Base-by-base conservation (phyloP, 2,888 invertebrate genomes). In the Dolichopus griseipennis region DNA sequence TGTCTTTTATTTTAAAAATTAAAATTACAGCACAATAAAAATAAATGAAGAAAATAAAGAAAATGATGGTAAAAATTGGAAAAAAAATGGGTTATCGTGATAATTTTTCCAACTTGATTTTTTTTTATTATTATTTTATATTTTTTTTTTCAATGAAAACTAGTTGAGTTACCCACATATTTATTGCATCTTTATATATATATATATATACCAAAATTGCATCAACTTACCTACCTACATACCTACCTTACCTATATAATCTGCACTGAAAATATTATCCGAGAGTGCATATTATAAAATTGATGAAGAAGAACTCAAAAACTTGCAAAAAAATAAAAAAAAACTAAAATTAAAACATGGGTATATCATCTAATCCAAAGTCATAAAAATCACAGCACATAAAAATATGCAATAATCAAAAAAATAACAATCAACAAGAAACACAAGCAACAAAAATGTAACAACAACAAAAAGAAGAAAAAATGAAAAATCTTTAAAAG, bases 281-380 rank as follows among this genome's bases (percentile, higher is more conserved):
- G 3, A 27, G 5, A n/a, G 5, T 27, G 27, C 27, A 27, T 27
- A 27, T 41, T 41, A 41, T 41, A 12, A 41, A 12, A 52, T 52
- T 52, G 52, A n/a, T 52, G n/a, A 52, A 52, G 52, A 52, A 52
- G 52, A 52, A 52, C 52, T 18, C 12, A 1, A 52, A 52, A 18
- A 15, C 9, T 18, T 12, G 18, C 52, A 52, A n/a, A 7, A 52
- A 52, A 52, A 52, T n/a, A n/a, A 52, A 18, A 12, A 15, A 1
- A 18, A 52, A 52, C 1, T 18, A 52, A 52, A 52, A 52, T 1
- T 18, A 52, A 52, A 52, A 52, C 52, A 52, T 12, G 18, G 6
- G 52, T 52, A 52, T 52, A 52, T 52, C 52, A 52, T 52, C 52
- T 18, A 52, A 52, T 52, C 52, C 52, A 52, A 52, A 52, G 52